Conservation (phyloP, 2,113 vertebrate species). For the Hipposideros armiger region DNA sequence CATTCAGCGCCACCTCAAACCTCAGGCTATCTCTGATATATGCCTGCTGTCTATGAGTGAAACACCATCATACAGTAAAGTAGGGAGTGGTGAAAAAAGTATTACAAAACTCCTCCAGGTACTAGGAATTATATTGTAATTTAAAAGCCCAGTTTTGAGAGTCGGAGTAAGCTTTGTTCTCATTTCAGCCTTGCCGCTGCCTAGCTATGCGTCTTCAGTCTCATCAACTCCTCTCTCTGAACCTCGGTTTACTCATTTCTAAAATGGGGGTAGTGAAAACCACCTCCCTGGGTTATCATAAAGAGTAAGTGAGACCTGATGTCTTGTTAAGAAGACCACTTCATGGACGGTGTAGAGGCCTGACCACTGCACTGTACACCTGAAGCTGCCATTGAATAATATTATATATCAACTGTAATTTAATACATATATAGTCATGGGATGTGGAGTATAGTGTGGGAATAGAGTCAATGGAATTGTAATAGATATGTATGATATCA, state of each 20-base stretch:
- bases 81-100: rapidly evolving
- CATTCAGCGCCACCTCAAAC: background rate
- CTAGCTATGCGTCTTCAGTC: background rate
- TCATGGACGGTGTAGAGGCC: too few species aligned
- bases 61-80: too few species aligned
- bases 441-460: too few species aligned
- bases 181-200: background rate
- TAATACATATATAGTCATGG: too few species aligned
- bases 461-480: too few species aligned
- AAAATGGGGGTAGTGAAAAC: background rate
- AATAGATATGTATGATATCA: too few species aligned
- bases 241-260: background rate
- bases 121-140: rapidly evolving
- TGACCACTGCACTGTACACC: too few species aligned
- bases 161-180: background rate
- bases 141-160: background rate
- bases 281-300: background rate
- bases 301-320: background rate
- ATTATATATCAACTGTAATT: too few species aligned
- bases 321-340: too few species aligned
- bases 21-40: background rate
- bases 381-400: too few species aligned
- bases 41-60: background rate
- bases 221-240: background rate
- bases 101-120: background rate